A percentile compares a stretch with the other conserved stretches of the same genome.
phyloP scores from a whole-genome alignment of 1,140 invertebrate genomes.

The Latrodectus geometricus region DNA sequence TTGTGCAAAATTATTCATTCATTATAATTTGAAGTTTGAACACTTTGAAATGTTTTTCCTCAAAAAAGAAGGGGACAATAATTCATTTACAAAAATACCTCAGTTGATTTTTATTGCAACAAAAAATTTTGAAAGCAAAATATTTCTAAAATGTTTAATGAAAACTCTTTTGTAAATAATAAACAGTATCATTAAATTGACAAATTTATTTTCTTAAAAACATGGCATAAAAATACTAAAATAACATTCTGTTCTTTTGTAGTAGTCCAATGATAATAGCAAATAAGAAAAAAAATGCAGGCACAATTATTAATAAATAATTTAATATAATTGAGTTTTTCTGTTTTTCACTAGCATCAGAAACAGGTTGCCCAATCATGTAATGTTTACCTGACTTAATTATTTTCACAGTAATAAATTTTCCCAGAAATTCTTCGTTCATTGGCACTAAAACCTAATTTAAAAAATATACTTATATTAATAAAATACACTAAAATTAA shows the following conservation, averaged over 20 bases:
- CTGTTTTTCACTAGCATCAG: neutral
- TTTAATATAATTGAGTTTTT: neutral
- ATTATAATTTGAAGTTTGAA: no score
- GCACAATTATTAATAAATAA: conserved; percentile 3
- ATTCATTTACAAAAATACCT: no score
- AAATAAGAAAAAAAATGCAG: conserved; percentile 1
- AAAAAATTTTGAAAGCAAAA: no score
- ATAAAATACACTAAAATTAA: no score
- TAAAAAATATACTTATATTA: no score
- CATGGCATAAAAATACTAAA: neutral
- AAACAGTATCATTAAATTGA: no score
- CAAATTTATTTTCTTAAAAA: neutral
- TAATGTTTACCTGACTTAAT: conserved; percentile 84
- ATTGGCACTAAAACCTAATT: conserved; percentile 82
- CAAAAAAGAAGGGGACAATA: no score
- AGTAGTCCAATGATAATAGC: conserved; percentile 1
- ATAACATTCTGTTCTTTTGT: neutral
- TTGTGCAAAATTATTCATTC: no score
- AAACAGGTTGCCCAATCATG: conserved; percentile 81
- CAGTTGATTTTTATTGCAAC: no score
- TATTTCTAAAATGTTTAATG: no score
- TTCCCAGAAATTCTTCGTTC: conserved; percentile 82
- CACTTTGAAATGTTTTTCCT: no score
- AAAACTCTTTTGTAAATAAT: no score
- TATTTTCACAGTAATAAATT: conserved; percentile 84